Evolutionary conservation across 2,888 invertebrate genomes (phyloP).

Genomic region (Carcina quercana): DNA sequence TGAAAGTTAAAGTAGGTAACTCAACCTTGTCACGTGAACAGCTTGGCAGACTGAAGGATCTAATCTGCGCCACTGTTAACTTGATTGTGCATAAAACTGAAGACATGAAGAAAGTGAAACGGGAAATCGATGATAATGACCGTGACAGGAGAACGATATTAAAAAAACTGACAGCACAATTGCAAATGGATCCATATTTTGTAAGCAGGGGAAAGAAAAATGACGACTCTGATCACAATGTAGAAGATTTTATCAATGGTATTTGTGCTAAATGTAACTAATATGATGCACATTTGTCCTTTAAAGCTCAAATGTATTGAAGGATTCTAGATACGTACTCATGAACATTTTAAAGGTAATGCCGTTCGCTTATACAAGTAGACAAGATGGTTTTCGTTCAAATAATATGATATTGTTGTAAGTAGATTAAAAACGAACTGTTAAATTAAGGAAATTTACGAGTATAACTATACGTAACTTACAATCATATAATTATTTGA

Average conservation of each 20-base stretch:
- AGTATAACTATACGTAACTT: too few species aligned
- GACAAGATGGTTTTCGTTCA: too few species aligned
- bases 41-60: slow-evolving; percentile 41
- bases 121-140: slow-evolving; percentile 45
- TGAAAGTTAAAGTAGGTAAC: slow-evolving; percentile 23
- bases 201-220: slow-evolving; percentile 61
- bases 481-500: too few species aligned
- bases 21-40: slow-evolving; percentile 25
- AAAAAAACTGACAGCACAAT: slow-evolving; percentile 55
- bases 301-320: too few species aligned
- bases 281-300: too few species aligned
- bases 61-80: slow-evolving; percentile 52
- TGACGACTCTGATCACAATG: slow-evolving; percentile 23
- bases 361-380: too few species aligned
- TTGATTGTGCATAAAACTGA: slow-evolving; percentile 31
- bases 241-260: slow-evolving; percentile 44
- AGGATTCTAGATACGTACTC: too few species aligned
- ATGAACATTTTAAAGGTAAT: too few species aligned
- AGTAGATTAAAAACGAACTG: too few species aligned
- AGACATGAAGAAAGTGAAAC: slow-evolving; percentile 34
- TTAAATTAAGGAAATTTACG: too few species aligned
- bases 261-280: slow-evolving; percentile 46
- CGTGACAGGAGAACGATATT: slow-evolving; percentile 52
- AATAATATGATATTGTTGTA: too few species aligned
- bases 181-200: slow-evolving; percentile 62